These are phyloP conservation scores for Rhodinocichla rosea DNA, from an alignment of 2,113 vertebrate species.

Conservation along the genomic window DNA sequence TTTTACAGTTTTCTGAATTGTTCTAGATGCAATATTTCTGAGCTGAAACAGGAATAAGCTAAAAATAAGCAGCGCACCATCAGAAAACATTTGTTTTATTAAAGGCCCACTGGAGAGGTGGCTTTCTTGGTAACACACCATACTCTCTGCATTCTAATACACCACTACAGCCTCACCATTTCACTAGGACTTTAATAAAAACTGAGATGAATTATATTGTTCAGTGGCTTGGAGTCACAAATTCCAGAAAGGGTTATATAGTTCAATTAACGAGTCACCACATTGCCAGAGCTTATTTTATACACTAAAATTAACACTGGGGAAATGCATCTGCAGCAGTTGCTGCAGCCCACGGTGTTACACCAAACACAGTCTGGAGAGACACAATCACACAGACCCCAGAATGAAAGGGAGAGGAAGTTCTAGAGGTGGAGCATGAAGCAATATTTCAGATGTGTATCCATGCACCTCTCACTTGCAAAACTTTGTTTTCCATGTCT, in stretches of 20 bases:
- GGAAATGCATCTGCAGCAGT: neutral
- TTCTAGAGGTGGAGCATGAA: neutral
- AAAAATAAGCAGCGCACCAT: conserved; percentile 39
- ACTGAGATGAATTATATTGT: conserved; percentile 40
- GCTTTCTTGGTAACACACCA: conserved; percentile 8
- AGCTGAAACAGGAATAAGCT: conserved; percentile 22
- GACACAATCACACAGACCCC: neutral
- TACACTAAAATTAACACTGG: neutral
- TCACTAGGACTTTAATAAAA: conserved; percentile 40
- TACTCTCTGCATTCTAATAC: conserved; percentile 28
- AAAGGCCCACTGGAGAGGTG: conserved; percentile 45
- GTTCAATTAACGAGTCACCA: conserved; percentile 42
- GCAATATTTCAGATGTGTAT: neutral
- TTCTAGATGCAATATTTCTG: conserved; percentile 39
- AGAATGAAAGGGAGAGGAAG: neutral
- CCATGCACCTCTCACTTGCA: neutral
- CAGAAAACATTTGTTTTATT: conserved; percentile 56
- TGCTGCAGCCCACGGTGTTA: neutral
- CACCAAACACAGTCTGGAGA: neutral
- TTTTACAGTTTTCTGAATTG: conserved; percentile 46
- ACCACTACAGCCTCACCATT: neutral
- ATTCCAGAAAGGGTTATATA: conserved; percentile 48
- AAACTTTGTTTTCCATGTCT: neutral
- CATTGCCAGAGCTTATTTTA: conserved; percentile 21
- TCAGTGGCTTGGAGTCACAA: conserved; percentile 43